phyloP scores from a whole-genome alignment of 2,888 invertebrate genomes.

The Mongoloraphidia duomilia region DNA sequence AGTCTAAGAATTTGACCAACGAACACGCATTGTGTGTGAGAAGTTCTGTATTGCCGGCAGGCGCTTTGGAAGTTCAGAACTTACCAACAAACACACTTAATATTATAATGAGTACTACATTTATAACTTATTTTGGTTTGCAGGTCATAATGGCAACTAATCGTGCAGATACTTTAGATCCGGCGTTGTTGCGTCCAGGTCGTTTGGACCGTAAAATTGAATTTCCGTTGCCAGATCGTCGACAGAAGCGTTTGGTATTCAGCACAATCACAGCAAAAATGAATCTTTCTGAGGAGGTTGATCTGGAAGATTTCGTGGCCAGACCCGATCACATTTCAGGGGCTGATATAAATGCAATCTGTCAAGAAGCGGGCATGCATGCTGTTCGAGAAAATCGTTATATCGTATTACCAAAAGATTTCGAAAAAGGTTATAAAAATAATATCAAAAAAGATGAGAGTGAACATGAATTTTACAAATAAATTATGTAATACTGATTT shows the following conservation, averaged over 20 bases:
- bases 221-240: slow-evolving; percentile 86
- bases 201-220: slow-evolving; percentile 97
- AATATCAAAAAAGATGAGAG: slow-evolving; percentile 99
- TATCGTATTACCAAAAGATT: slow-evolving; percentile 96
- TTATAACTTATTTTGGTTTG: too few relatives aligned
- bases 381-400: slow-evolving; percentile 98
- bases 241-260: slow-evolving; percentile 93
- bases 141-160: slow-evolving; percentile 87
- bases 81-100: too few relatives aligned
- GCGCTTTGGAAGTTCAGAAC: too few relatives aligned
- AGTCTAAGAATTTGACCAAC: too few relatives aligned
- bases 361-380: slow-evolving; percentile 99
- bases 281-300: slow-evolving; percentile 97
- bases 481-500: slow-evolving; percentile 27
- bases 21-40: too few relatives aligned
- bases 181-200: slow-evolving; percentile 89
- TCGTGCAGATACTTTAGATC: slow-evolving; percentile 95
- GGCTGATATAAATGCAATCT: slow-evolving; percentile 98
- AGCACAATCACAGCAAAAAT: slow-evolving; percentile 93
- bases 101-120: too few relatives aligned
- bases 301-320: slow-evolving; percentile 97
- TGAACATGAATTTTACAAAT: slow-evolving; percentile 99
- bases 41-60: too few relatives aligned
- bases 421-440: slow-evolving; percentile 99
- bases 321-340: slow-evolving; percentile 97